Conservation (phyloP, 2,113 vertebrate genomes). For the Alectura lathami region DNA sequence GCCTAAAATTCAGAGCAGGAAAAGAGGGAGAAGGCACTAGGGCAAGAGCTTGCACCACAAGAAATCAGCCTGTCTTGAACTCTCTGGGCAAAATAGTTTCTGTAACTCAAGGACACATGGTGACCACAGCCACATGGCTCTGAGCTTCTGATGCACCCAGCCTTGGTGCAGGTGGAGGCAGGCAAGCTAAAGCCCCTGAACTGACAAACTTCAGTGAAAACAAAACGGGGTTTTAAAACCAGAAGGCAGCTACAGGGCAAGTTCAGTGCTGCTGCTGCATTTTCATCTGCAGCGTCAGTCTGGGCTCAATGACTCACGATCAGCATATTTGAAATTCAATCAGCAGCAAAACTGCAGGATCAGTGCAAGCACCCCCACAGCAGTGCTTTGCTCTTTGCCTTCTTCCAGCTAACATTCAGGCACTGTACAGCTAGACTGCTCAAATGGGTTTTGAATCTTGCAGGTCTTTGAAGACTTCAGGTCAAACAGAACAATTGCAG, state of each 20-base stretch:
- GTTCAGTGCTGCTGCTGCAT: background rate
- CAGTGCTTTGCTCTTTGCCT: background rate
- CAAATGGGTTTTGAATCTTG: background rate
- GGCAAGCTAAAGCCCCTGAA: fast-evolving
- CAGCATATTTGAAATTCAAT: background rate
- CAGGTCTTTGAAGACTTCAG: background rate
- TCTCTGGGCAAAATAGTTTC: background rate
- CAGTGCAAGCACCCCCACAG: background rate
- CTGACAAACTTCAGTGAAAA: background rate
- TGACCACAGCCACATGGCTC: fast-evolving
- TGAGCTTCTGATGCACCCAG: background rate
- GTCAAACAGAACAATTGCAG: background rate
- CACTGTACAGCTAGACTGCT: background rate
- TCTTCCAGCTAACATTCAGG: background rate
- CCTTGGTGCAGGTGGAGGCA: fast-evolving
- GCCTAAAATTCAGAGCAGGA: background rate
- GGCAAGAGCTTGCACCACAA: fast-evolving
- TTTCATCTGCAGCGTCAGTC: background rate
- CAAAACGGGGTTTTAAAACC: fast-evolving
- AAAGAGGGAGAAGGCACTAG: background rate
- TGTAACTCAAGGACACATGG: background rate
- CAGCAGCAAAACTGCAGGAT: background rate
- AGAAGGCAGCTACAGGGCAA: background rate
- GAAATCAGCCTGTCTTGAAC: background rate
- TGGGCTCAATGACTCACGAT: fast-evolving